Conservation (phyloP, 2,888 invertebrate genomes). For the Mechanitis mazaeus region DNA sequence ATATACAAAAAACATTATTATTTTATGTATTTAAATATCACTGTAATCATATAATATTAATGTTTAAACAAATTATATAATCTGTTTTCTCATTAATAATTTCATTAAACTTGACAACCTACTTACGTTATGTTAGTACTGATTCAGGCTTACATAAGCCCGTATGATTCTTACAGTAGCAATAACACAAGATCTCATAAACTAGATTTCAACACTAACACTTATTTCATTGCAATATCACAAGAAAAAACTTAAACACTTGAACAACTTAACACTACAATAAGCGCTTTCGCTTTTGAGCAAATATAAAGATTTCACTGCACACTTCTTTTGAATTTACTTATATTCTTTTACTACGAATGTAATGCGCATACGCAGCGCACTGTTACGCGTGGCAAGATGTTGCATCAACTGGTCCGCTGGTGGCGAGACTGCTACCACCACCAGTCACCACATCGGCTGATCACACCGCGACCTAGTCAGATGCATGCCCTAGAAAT, state of each 20-base stretch:
- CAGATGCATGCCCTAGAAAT: conserved; percentile 57
- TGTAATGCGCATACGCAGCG: not conserved
- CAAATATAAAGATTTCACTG: conserved; percentile 26
- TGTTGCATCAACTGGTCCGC: not conserved
- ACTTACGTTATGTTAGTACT: conserved; percentile 60
- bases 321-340: conserved; percentile 7
- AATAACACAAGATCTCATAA: conserved; percentile 60
- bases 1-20: too few relatives aligned
- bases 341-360: conserved; percentile 4
- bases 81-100: not conserved
- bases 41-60: too few relatives aligned
- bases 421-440: conserved; percentile 28
- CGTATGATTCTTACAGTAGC: conserved; percentile 58
- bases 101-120: conserved; percentile 4
- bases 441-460: conserved; percentile 6
- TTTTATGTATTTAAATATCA: too few relatives aligned
- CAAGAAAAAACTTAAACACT: conserved; percentile 62
- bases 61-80: too few relatives aligned
- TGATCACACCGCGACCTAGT: conserved; percentile 33
- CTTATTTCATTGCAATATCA: conserved; percentile 70
- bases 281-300: conserved; percentile 51
- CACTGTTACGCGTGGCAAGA: conserved; percentile 16
- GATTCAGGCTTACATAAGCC: conserved; percentile 69
- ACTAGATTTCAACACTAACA: conserved; percentile 71
- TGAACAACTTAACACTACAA: conserved; percentile 48